These are phyloP conservation scores for Leistus spinibarbis DNA, from an alignment of 2,888 invertebrate species.

Conservation along the genomic window DNA sequence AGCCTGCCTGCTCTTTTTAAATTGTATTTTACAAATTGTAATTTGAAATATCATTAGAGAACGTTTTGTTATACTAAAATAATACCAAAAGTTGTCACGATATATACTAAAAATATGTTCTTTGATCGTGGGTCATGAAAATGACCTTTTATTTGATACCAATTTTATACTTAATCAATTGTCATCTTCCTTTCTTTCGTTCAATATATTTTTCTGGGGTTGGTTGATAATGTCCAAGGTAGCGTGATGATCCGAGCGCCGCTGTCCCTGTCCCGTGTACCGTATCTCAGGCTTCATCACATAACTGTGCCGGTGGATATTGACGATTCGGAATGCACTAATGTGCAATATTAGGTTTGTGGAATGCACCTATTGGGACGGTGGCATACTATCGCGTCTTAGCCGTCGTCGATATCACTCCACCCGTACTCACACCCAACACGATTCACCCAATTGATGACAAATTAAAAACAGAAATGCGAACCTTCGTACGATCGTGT, in stretches of 20 bases:
- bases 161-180: background rate
- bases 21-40: no score
- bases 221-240: background rate
- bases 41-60: no score
- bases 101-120: no score
- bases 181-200: background rate
- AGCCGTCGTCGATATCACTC: background rate
- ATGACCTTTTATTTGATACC: background rate
- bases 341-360: constrained; percentile 41
- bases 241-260: background rate
- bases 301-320: constrained; percentile 18
- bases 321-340: constrained; percentile 37
- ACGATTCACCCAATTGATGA: background rate
- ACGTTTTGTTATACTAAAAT: no score
- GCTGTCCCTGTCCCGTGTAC: no score
- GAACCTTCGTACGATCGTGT: background rate
- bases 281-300: background rate
- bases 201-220: background rate
- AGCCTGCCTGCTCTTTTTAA: no score
- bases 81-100: background rate
- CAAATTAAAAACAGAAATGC: background rate
- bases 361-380: constrained; percentile 49
- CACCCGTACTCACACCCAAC: background rate
- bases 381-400: constrained; percentile 17
- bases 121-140: no score